These are phyloP conservation scores for Chlorospingus flavigularis DNA, from an alignment of 2,797 vertebrate species.

Conservation along the genomic window DNA sequence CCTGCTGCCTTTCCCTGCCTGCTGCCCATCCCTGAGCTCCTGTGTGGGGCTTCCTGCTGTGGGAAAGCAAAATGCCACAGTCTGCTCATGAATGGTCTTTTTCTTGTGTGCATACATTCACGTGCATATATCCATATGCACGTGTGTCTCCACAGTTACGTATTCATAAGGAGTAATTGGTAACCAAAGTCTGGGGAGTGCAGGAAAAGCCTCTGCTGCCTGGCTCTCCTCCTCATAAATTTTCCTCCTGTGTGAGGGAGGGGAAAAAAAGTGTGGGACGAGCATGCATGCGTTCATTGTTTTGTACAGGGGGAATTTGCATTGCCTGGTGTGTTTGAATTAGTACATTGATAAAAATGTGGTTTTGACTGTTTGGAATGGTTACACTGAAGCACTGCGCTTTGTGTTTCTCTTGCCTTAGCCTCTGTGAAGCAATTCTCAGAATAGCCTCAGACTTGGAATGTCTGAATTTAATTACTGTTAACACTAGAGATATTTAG, in stretches of 20 bases:
- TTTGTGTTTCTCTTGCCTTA: neutral
- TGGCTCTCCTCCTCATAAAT: neutral
- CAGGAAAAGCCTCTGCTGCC: neutral
- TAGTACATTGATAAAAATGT: constrained; percentile 4
- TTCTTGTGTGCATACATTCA: neutral
- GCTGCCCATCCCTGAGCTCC: accelerated
- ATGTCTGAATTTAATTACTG: constrained; percentile 1
- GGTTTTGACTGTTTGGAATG: neutral
- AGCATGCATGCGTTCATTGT: neutral
- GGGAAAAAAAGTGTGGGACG: neutral
- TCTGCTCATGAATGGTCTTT: neutral
- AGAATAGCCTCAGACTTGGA: neutral
- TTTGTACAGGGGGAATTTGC: neutral
- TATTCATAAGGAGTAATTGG: neutral
- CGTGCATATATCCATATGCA: neutral
- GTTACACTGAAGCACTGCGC: neutral
- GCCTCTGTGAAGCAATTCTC: neutral
- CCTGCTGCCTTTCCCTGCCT: neutral
- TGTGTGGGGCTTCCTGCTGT: neutral
- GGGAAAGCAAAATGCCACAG: neutral
- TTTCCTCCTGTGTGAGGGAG: neutral
- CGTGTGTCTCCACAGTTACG: neutral
- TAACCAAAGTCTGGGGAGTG: neutral
- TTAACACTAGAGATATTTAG: neutral
- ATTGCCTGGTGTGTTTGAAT: neutral